Base-by-base conservation (phyloP, 2,888 invertebrate genomes). In the Tenthredo notha region DNA sequence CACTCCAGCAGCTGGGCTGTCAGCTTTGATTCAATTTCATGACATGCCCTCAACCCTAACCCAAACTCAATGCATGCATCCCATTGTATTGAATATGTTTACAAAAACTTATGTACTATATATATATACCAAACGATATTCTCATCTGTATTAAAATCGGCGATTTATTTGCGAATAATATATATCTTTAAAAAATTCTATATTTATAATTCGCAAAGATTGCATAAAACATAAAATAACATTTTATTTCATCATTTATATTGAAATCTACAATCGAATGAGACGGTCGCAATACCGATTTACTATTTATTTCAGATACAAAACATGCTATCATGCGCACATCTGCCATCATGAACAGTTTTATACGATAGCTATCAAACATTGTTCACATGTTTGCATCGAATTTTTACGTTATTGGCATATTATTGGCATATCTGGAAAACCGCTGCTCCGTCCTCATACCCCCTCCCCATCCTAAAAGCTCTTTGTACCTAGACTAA, bases 341-440 rank as follows among this genome's bases (percentile, higher is more conserved):
- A 78, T 50, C 78, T 54, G 78, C 78, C 37, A 10, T 1, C 37
- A 10, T 1, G 70, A 70, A 5, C 70, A 70, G 70, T 70, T 70
- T 70, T 33, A 15, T n/a, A 9, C 70, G n/a, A 2, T 61, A 10
- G 61, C 12, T 61, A 70, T 70, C 37, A n/a, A 70, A 7, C 70
- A 70, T 70, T 61, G 58, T 37, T 10, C 65, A 33, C 80, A 43
- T 82, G 37, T 82, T 65, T 65, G 65, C 65, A 65, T 65, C 82
- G 82, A 61, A 82, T 65, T n/a, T 33, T 65, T 21, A 25, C 82
- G 82, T 65, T 82, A 82, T 82, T 82, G 82, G 82, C 82, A 65
- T 82, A 43, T 82, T 82, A 82, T 65, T 61, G 82, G 82, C 82
- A 82, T 65, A 43, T 82, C 61, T 65, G 43, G 18, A 43, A 43